Conservation (phyloP, 2,797 vertebrate genomes). For the Halcyon smyrnensis region DNA sequence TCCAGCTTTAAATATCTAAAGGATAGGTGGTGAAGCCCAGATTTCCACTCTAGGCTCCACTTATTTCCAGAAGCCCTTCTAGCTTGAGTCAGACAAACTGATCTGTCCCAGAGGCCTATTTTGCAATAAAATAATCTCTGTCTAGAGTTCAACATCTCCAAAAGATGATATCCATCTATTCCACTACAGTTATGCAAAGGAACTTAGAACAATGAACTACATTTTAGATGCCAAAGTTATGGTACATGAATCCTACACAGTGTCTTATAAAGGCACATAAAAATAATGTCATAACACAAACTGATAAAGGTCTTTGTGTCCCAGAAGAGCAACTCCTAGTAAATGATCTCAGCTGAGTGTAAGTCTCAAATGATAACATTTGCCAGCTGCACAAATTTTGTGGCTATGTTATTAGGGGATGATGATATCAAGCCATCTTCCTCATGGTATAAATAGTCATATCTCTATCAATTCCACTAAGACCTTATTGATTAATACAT, state of each 20-base stretch:
- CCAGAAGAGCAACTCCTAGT: slow-evolving; percentile 40
- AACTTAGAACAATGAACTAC: background rate
- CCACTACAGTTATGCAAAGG: background rate
- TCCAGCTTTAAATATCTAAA: background rate
- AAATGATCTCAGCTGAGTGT: slow-evolving; percentile 44
- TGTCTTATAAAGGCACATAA: slow-evolving; percentile 50
- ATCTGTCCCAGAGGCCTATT: background rate
- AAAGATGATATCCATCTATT: background rate
- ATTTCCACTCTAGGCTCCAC: background rate
- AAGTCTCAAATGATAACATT: slow-evolving; percentile 45
- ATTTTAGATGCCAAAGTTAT: slow-evolving; percentile 31
- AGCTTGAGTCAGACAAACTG: background rate
- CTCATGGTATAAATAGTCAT: background rate
- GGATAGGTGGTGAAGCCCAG: background rate
- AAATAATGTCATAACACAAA: slow-evolving; percentile 63
- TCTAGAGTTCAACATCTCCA: background rate
- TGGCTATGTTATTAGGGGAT: slow-evolving; percentile 6
- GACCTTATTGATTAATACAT: background rate
- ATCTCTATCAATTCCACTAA: background rate
- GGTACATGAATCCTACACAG: slow-evolving; percentile 3
- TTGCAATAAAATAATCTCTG: background rate
- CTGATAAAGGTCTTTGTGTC: slow-evolving; percentile 50
- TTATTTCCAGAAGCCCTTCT: background rate
- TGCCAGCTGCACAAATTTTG: slow-evolving; percentile 38
- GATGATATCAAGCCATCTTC: background rate